Evolutionary conservation across 23 tunicate species (phyloP).

Genomic region (Halocynthia aurantium): DNA sequence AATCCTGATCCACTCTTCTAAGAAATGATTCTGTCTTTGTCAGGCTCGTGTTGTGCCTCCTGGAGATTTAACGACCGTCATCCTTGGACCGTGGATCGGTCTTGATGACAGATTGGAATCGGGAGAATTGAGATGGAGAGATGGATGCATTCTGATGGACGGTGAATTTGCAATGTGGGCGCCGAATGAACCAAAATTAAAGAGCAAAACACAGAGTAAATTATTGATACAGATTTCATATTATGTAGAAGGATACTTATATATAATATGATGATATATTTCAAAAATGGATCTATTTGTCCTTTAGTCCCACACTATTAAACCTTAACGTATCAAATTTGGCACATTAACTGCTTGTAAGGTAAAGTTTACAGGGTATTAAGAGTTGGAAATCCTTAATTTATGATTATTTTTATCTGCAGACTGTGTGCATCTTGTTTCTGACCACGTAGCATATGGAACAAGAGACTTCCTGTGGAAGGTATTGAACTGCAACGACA

Average conservation of each 20-base stretch:
- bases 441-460: conserved; percentile 39
- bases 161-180: conserved; percentile 30
- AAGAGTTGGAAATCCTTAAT: background rate
- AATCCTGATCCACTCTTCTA: background rate
- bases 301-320: too few relatives aligned
- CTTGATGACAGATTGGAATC: conserved; percentile 34
- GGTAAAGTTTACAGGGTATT: background rate
- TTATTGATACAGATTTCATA: too few relatives aligned
- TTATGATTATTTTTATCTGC: background rate
- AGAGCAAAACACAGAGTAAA: background rate
- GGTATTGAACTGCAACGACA: conserved; percentile 38
- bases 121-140: conserved; percentile 44
- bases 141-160: conserved; percentile 27
- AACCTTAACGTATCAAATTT: too few relatives aligned
- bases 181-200: conserved; percentile 17
- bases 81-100: conserved; percentile 61
- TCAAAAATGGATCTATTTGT: too few relatives aligned
- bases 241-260: too few relatives aligned
- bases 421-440: conserved; percentile 49
- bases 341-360: background rate
- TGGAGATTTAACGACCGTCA: conserved; percentile 11
- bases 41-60: conserved; percentile 32
- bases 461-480: conserved; percentile 44
- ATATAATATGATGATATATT: too few relatives aligned
- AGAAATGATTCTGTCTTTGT: background rate